Conservation (phyloP, 2,797 vertebrate species). For the Mallotus villosus region DNA sequence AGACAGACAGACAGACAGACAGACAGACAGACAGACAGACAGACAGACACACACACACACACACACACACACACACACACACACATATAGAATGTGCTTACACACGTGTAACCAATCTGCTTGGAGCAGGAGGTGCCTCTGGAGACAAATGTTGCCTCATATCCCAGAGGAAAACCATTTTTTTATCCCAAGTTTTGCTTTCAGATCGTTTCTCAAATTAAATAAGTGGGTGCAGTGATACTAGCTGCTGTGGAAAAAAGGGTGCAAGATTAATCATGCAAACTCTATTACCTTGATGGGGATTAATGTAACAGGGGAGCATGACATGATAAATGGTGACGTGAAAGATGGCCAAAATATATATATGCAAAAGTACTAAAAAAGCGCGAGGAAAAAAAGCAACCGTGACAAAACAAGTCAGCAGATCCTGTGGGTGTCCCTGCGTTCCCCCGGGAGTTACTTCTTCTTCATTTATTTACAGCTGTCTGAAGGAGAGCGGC, state of each 20-base stretch:
- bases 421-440: conserved; percentile 60
- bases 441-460: conserved; percentile 55
- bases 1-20: conserved; percentile 31
- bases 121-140: conserved; percentile 25
- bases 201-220: conserved; percentile 73
- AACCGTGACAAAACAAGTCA: conserved; percentile 45
- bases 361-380: conserved; percentile 28
- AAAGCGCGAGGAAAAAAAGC: conserved; percentile 8
- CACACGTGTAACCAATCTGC: conserved; percentile 35
- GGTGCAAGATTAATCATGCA: too few species aligned
- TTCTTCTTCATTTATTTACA: conserved; percentile 78
- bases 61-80: not conserved
- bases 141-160: conserved; percentile 62
- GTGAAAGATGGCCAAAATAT: conserved; percentile 53
- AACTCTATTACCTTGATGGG: conserved; percentile 71
- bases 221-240: conserved; percentile 66
- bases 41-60: conserved; percentile 10
- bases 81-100: not conserved
- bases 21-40: conserved; percentile 18
- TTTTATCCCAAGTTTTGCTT: conserved; percentile 68
- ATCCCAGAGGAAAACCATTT: conserved; percentile 70
- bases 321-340: conserved; percentile 66
- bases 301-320: conserved; percentile 67
- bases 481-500: conserved; percentile 59
- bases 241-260: conserved; percentile 46